Evolutionary conservation across 2,888 invertebrate species (phyloP).

Genomic region (Oligia strigilis): DNA sequence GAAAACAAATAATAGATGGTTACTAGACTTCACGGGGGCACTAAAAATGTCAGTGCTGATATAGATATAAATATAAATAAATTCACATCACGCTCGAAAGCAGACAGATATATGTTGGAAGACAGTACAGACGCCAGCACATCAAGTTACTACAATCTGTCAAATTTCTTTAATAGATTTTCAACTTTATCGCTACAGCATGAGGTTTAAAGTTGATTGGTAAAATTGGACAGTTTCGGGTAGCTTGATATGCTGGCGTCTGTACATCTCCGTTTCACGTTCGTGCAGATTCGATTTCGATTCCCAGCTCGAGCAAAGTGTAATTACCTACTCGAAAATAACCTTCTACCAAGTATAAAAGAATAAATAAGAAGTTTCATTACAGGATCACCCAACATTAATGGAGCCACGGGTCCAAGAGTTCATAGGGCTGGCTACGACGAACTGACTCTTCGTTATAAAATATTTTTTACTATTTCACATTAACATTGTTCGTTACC

Average conservation of each 20-base stretch:
- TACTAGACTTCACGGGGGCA: neutral
- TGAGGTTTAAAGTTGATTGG: no score
- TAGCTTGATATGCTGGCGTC: no score
- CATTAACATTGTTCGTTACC: neutral
- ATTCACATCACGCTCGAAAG: conserved; percentile 22
- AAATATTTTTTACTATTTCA: neutral
- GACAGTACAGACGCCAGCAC: neutral
- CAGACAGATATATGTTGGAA: conserved; percentile 5
- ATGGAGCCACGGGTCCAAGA: neutral
- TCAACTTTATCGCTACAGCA: no score
- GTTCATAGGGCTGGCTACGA: no score
- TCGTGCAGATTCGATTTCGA: conserved; percentile 9
- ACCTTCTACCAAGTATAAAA: neutral
- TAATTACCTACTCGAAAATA: neutral
- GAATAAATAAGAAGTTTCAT: neutral
- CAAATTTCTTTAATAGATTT: no score
- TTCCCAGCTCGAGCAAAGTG: neutral
- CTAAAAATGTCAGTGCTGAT: conserved; percentile 27
- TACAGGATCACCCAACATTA: neutral
- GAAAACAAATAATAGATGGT: conserved; percentile 30
- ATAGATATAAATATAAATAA: conserved; percentile 46
- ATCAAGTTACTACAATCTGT: no score
- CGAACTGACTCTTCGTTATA: no score
- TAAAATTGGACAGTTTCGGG: no score
- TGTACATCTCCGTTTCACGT: neutral